phyloP scores from a whole-genome alignment of 2,797 vertebrate genomes.

The Mareca strepera region DNA sequence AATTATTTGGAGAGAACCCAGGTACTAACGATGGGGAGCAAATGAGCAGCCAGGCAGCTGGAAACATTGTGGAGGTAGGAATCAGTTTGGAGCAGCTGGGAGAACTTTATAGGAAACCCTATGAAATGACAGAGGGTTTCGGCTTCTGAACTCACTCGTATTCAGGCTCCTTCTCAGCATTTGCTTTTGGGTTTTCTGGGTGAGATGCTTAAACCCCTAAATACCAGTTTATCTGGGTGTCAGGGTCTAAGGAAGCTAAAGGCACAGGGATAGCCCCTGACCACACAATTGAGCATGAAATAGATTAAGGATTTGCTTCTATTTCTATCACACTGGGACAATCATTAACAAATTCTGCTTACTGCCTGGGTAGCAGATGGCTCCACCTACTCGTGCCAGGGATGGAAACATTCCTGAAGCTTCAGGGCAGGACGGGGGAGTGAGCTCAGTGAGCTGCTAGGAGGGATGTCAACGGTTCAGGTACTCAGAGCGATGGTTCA shows the following conservation, averaged over 20 bases:
- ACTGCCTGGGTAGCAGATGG: conserved; percentile 27
- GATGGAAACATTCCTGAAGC: conserved; percentile 1
- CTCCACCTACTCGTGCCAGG: conserved; percentile 32
- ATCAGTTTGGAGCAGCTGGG: neutral
- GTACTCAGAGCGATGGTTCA: neutral
- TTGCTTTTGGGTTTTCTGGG: neutral
- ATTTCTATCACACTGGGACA: neutral
- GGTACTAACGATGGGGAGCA: neutral
- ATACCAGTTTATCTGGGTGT: neutral
- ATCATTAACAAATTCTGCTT: conserved; percentile 44
- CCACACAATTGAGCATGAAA: neutral
- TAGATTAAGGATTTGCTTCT: neutral
- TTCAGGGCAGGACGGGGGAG: neutral
- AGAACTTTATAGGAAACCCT: neutral
- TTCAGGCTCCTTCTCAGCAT: neutral
- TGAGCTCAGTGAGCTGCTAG: conserved; percentile 4
- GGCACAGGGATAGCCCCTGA: neutral
- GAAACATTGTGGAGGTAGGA: neutral
- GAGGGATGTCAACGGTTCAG: neutral
- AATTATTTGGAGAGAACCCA: neutral
- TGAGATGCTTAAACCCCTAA: neutral
- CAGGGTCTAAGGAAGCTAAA: neutral
- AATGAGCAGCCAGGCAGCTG: neutral
- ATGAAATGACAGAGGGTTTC: neutral
- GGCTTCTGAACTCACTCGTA: neutral